Evolutionary conservation across 2,888 invertebrate genomes (phyloP).

Genomic region (Holacanthella duospinosa): DNA sequence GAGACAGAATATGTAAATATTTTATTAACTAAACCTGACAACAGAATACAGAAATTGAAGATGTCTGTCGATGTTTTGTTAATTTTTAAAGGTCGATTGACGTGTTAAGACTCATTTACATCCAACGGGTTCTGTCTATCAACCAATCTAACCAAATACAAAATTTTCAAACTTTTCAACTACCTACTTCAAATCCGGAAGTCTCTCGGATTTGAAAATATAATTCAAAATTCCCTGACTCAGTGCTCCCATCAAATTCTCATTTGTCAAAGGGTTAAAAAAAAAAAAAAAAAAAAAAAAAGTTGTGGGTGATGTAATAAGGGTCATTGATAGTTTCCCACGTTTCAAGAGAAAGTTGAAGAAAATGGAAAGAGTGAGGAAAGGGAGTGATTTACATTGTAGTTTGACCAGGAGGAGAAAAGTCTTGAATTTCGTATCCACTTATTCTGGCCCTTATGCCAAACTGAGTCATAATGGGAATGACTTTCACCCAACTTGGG

Average conservation of each 20-base stretch:
- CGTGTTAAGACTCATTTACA: no score
- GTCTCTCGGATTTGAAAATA: not conserved
- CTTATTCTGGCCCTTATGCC: not conserved
- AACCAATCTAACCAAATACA: no score
- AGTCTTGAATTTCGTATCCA: not conserved
- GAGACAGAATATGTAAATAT: not conserved
- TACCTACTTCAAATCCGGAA: not conserved
- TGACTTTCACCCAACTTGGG: no score
- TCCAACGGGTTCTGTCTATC: no score
- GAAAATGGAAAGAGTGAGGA: not conserved
- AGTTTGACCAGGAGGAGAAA: not conserved
- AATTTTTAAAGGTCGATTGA: not conserved
- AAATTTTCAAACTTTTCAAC: no score
- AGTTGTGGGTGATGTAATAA: not conserved
- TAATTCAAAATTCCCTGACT: not conserved
- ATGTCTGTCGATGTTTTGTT: not conserved
- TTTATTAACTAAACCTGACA: not conserved
- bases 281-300: not conserved
- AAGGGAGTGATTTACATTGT: not conserved
- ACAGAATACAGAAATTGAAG: not conserved
- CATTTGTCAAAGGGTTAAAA: not conserved
- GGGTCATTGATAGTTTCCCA: not conserved
- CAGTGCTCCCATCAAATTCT: not conserved
- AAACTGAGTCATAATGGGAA: no score
- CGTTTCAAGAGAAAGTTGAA: not conserved